Conservation (phyloP, 2,888 invertebrate genomes). For the Ophion obscuratus region DNA sequence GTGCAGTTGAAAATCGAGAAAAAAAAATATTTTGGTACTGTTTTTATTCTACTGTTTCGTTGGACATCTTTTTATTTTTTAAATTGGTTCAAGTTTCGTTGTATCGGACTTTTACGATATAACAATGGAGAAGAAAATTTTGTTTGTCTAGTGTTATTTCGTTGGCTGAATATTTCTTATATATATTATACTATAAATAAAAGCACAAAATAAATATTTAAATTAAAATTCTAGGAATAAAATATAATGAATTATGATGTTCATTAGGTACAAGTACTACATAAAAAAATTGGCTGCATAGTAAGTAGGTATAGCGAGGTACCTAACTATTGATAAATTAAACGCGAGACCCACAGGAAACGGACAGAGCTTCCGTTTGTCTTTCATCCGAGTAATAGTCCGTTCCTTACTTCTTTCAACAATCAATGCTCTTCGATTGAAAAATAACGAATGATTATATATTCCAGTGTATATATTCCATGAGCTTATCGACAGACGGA, state of each 20-base stretch:
- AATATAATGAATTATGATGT: background rate
- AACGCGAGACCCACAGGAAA: background rate
- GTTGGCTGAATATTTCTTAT: too few relatives aligned
- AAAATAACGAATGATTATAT: background rate
- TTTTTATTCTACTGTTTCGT: too few relatives aligned
- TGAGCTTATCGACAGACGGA: constrained; percentile 5
- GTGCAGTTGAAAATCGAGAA: too few relatives aligned
- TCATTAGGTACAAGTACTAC: background rate
- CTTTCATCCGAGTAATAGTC: background rate
- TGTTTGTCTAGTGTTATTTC: too few relatives aligned
- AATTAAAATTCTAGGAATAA: background rate
- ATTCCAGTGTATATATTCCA: background rate
- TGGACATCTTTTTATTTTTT: too few relatives aligned
- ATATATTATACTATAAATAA: too few relatives aligned
- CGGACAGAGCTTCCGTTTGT: background rate
- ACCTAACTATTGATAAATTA: background rate
- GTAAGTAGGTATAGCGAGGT: background rate
- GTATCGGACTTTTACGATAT: too few relatives aligned
- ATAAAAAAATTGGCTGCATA: background rate
- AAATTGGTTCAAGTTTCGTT: too few relatives aligned
- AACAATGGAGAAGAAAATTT: too few relatives aligned
- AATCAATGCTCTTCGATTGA: background rate
- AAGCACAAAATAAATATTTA: too few relatives aligned
- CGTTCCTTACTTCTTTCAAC: background rate
- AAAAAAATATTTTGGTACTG: too few relatives aligned